Base-by-base conservation (phyloP, 2,113 vertebrate species). In the Porphyrio hochstetteri region DNA sequence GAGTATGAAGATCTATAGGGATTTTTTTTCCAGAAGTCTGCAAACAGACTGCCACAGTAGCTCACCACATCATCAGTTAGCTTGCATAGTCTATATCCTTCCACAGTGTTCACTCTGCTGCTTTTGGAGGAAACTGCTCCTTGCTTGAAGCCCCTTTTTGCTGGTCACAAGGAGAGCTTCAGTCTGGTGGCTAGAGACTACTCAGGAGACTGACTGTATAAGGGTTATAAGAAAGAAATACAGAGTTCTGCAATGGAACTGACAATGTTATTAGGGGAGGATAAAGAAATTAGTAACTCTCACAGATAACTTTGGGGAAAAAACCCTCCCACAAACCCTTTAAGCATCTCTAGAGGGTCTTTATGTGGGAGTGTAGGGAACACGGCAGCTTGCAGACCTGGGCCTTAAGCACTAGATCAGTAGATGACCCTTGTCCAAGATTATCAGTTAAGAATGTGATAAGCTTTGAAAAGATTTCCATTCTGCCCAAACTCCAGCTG, bases 311-410 rank as follows among this genome's bases (percentile, higher is more conserved):
- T 82, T 25, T 57, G 14, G 9, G 38, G 23, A 4, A 28, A 80
- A 67, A 52, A 23, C 0, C 2, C 10, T 7, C 5, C 11, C 4
- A 14, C 0, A 4, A 81, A 46, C 10, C 5, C 16, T 87, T 87
- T 64, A 59, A 81, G 28, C 8, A 8, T 40, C 21, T 10, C 10
- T 44, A 36, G 61, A 84, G 9, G 7, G 10, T 70, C 40, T 74
- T 48, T 77, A 53, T 64, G 10, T 52, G 60, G 28, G 28, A 59
- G 4, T 29, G 5, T 48, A 57, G 19, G 48, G 28, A 81, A 16
- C 36, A 27, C 17, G 17, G 38, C 29, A 78, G 19, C 19, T 71
- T 79, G 57, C 16, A 82, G 20, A 70, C 5, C 9, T 25, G 5
- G 10, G 2, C 12, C 59, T 75, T 63, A 68, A 61, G 21, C 24